Conservation (phyloP, 2,113 vertebrate species). For the Barnardius zonarius region DNA sequence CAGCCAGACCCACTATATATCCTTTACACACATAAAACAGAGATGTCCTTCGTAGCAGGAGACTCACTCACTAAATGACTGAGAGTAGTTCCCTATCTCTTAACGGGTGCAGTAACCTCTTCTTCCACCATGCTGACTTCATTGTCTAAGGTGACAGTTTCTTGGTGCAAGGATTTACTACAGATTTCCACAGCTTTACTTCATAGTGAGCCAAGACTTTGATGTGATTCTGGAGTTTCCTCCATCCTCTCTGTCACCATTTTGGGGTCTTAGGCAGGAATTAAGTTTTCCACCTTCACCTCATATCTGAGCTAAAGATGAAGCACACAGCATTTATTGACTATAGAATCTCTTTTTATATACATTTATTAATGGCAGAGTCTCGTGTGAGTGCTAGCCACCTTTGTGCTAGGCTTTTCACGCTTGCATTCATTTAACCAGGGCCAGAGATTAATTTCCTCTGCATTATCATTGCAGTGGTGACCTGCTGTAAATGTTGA, state of each 20-base stretch:
- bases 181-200: not conserved
- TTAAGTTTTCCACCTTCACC: not conserved
- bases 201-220: not conserved
- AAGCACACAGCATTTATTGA: not conserved
- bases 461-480: conserved; percentile 44
- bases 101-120: not conserved
- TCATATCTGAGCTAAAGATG: not conserved
- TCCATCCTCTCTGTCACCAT: not conserved
- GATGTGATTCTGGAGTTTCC: no score
- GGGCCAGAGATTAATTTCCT: conserved; percentile 68
- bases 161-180: not conserved
- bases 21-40: not conserved
- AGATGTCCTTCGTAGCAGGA: not conserved
- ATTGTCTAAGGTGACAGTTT: no score
- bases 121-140: not conserved
- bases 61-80: rapidly evolving
- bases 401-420: not conserved
- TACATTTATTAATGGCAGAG: not conserved
- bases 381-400: rapidly evolving
- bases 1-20: rapidly evolving
- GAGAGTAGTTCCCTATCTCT: not conserved
- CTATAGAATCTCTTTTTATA: not conserved
- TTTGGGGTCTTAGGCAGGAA: not conserved
- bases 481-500: conserved; percentile 65
- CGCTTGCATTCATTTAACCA: conserved; percentile 41